Conservation (phyloP, 2,113 vertebrate genomes). For the Agelaius tricolor region DNA sequence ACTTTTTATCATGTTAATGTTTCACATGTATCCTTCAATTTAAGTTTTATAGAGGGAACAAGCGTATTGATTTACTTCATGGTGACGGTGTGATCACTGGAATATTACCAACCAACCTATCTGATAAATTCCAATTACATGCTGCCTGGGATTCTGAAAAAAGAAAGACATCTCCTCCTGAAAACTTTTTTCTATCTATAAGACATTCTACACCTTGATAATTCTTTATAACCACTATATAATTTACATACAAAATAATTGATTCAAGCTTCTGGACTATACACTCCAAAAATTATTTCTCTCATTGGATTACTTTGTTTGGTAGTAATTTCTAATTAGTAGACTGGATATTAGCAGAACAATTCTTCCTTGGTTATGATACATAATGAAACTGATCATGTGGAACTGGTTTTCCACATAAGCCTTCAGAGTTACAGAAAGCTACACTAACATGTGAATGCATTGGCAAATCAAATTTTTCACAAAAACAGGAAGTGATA, state of each 20-base stretch:
- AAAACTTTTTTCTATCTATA: not conserved
- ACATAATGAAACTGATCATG: not conserved
- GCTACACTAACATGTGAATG: accelerated
- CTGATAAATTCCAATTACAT: not conserved
- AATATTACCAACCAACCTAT: not conserved
- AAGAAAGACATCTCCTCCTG: not conserved
- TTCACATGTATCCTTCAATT: not conserved
- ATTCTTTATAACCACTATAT: not conserved
- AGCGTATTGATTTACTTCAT: conserved; percentile 17
- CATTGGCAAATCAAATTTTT: not conserved
- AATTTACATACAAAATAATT: not conserved
- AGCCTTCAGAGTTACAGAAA: not conserved
- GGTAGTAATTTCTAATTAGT: not conserved
- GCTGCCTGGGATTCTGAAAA: not conserved
- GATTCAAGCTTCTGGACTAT: not conserved
- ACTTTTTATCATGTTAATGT: not conserved
- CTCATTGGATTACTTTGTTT: not conserved
- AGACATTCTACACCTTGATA: not conserved
- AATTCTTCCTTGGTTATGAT: not conserved
- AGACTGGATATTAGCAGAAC: not conserved
- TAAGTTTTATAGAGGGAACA: conserved; percentile 1
- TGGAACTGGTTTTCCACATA: not conserved
- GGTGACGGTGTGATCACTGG: accelerated
- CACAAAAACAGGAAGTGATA: not conserved
- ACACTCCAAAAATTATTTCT: accelerated